phyloP scores from a whole-genome alignment of 2,113 vertebrate species.

The Synchiropus splendidus region DNA sequence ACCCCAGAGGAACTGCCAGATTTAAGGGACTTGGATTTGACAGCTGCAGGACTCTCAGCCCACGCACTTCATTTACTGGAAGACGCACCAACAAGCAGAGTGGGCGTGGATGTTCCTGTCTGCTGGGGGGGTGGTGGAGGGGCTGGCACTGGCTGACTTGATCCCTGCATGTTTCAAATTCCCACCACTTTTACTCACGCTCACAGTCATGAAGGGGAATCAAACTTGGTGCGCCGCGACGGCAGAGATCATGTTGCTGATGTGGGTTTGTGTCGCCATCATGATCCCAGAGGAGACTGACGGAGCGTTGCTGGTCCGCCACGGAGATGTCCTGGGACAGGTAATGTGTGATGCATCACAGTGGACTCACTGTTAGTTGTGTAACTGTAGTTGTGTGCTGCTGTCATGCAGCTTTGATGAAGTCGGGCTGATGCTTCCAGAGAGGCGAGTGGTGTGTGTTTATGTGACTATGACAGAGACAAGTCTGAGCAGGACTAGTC shows the following conservation, averaged over 20 bases:
- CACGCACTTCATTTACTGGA: conserved; percentile 1
- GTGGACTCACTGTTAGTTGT: too few species aligned
- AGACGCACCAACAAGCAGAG: neutral
- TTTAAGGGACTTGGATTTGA: neutral
- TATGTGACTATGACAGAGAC: too few species aligned
- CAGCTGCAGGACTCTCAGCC: neutral
- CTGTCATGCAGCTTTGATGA: too few species aligned
- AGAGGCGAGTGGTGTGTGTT: too few species aligned
- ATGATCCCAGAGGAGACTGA: conserved; percentile 11
- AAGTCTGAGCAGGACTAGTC: neutral
- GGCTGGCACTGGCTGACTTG: conserved; percentile 9
- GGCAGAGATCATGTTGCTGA: conserved; percentile 25
- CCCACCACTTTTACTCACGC: conserved; percentile 12
- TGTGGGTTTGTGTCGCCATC: conserved; percentile 26
- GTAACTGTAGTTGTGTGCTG: too few species aligned
- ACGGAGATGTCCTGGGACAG: conserved; percentile 18
- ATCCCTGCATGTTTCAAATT: conserved; percentile 22
- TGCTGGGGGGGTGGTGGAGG: conserved; percentile 11
- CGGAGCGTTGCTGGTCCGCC: conserved; percentile 26
- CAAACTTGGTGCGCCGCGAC: neutral
- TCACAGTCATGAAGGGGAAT: neutral
- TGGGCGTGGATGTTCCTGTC: neutral
- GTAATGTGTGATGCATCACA: conserved; percentile 37
- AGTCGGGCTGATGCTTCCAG: too few species aligned
- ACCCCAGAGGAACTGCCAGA: too few species aligned